phyloP scores from a whole-genome alignment of 2,113 vertebrate species.

The Chaenocephalus aceratus region DNA sequence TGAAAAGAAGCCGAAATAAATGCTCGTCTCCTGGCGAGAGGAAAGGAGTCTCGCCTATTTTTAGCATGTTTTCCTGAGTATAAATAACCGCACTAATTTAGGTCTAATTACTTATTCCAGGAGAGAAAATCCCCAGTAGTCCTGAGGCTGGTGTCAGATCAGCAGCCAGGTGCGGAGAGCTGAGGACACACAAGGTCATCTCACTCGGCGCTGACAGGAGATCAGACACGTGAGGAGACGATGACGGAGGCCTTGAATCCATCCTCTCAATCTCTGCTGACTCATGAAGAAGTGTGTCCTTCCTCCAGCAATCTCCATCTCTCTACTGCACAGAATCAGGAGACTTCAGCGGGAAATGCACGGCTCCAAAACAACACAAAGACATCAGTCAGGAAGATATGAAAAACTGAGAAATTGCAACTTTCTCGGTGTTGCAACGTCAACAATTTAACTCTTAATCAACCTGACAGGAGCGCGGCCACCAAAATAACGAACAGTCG shows the following conservation, averaged over 20 bases:
- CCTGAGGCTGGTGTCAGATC: neutral
- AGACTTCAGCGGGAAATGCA: neutral
- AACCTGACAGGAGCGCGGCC: constrained; percentile 36
- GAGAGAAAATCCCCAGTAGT: too few species aligned
- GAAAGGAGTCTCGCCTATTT: too few species aligned
- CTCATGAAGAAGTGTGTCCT: constrained; percentile 21
- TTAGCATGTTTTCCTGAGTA: too few species aligned
- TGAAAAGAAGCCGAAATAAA: too few species aligned
- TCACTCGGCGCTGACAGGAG: constrained; percentile 23
- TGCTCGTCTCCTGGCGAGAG: too few species aligned
- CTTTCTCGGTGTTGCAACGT: constrained; percentile 23
- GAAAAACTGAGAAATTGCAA: constrained; percentile 19
- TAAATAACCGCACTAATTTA: too few species aligned
- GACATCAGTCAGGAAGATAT: constrained; percentile 14
- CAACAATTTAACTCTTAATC: constrained; percentile 51
- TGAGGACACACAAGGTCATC: constrained; percentile 39
- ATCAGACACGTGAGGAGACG: constrained; percentile 22
- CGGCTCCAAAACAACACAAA: constrained; percentile 34
- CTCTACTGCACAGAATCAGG: constrained; percentile 5
- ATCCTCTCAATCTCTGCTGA: constrained; percentile 43
- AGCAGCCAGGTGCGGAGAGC: constrained; percentile 22
- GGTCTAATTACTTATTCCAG: too few species aligned
- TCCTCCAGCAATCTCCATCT: constrained; percentile 18
- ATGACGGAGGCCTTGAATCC: constrained; percentile 37
- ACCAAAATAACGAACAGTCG: constrained; percentile 24